Percentiles rank a stretch among this genome's conserved stretches.
phyloP scores from a whole-genome alignment of 2,888 invertebrate species.

The Glyphotaelius pellucidus region DNA sequence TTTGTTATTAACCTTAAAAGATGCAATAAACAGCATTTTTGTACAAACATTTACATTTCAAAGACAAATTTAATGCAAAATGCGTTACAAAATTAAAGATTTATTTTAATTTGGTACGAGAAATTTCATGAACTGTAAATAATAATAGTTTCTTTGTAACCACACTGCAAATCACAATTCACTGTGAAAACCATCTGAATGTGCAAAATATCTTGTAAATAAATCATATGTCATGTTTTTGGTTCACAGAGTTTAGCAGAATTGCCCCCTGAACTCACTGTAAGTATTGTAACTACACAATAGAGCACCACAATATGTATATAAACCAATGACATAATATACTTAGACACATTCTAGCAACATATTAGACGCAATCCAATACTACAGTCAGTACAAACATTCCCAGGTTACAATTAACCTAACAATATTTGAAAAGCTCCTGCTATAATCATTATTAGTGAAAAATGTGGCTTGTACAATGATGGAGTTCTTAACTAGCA shows the following conservation, averaged over 20 bases:
- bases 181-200: slow-evolving; percentile 42
- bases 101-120: background rate
- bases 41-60: background rate
- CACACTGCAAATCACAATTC: slow-evolving; percentile 11
- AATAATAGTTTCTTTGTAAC: background rate
- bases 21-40: background rate
- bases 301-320: slow-evolving; percentile 19
- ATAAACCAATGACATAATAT: background rate
- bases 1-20: background rate
- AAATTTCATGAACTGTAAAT: background rate
- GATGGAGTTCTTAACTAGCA: too few species aligned
- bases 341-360: background rate
- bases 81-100: background rate
- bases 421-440: too few species aligned
- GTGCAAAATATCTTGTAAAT: slow-evolving; percentile 63
- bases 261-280: slow-evolving; percentile 87
- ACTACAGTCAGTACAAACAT: background rate
- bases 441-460: too few species aligned
- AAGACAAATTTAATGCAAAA: background rate
- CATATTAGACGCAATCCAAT: background rate
- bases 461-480: too few species aligned
- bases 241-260: slow-evolving; percentile 89
- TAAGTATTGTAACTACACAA: slow-evolving; percentile 77
- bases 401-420: too few species aligned
- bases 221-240: slow-evolving; percentile 71